Percentiles rank a stretch among this genome's conserved stretches.
These are phyloP conservation scores for Rhorus exstirpatorius DNA, from an alignment of 2,888 invertebrate species.

Conservation along the genomic window DNA sequence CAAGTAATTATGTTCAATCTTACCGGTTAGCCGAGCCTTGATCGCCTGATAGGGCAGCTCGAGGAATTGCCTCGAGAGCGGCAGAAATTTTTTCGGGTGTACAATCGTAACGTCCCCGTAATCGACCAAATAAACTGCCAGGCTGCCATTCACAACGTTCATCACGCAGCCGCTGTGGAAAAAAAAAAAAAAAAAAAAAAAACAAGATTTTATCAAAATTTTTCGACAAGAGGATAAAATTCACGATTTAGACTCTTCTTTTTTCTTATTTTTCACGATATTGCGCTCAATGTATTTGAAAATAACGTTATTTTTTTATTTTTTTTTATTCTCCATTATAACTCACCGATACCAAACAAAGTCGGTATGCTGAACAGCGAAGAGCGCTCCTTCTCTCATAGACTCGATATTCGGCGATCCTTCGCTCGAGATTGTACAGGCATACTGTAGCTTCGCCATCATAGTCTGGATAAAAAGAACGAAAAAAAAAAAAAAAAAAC, in stretches of 20 bases:
- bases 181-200: no score
- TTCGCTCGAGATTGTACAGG: constrained; percentile 87
- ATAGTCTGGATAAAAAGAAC: constrained; percentile 84
- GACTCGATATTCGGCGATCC: constrained; percentile 85
- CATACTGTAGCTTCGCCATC: constrained; percentile 90
- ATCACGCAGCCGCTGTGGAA: constrained; percentile 84
- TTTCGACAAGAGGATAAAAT: no score
- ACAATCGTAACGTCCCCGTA: constrained; percentile 89
- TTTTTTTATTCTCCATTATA: neutral
- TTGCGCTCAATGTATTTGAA: no score
- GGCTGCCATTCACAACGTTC: constrained; percentile 87
- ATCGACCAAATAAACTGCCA: constrained; percentile 89
- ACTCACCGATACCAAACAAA: constrained; percentile 91
- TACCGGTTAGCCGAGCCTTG: constrained; percentile 89
- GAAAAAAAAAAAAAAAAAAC: neutral
- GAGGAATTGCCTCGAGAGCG: constrained; percentile 87
- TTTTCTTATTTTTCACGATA: no score
- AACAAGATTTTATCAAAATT: no score
- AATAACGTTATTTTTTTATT: neutral
- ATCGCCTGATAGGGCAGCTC: constrained; percentile 90
- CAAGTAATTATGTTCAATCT: no score
- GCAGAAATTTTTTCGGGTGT: constrained; percentile 87
- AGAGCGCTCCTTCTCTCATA: constrained; percentile 88
- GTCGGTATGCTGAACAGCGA: constrained; percentile 90
- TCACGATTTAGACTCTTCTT: no score